A percentile compares a stretch with the other conserved stretches of the same genome.
These are phyloP conservation scores for Halocynthia aurantium DNA, from an alignment of 23 tunicate species.

Conservation along the genomic window DNA sequence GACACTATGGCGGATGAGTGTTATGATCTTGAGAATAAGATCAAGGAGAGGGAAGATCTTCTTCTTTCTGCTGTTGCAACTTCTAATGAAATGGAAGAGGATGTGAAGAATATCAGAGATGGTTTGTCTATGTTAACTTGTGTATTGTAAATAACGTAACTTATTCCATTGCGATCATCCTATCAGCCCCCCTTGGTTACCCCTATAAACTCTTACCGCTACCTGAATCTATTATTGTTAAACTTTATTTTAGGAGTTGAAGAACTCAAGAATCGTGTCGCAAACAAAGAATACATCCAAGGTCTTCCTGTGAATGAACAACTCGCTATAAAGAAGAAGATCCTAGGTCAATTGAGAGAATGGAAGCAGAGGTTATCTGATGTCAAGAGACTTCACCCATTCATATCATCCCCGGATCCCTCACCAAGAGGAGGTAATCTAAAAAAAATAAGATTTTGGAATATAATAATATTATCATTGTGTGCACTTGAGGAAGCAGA, in stretches of 20 bases:
- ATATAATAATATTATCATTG: no score
- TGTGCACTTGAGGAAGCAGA: no score
- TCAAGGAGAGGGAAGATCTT: constrained; percentile 34
- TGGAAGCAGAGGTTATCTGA: constrained; percentile 29
- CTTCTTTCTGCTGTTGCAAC: constrained; percentile 20
- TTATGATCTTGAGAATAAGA: constrained; percentile 27
- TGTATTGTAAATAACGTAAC: no score
- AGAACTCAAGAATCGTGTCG: neutral
- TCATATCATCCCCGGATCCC: constrained; percentile 34
- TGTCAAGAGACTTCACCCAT: constrained; percentile 40
- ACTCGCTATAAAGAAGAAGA: constrained; percentile 19
- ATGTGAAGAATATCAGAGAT: constrained; percentile 30
- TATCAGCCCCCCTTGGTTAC: no score
- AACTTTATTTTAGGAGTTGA: constrained; percentile 1
- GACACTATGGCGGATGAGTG: constrained; percentile 44
- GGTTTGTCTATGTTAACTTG: constrained; percentile 9
- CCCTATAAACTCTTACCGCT: no score
- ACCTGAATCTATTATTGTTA: no score
- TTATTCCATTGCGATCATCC: no score
- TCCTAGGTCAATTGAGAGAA: constrained; percentile 17
- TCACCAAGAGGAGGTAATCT: constrained; percentile 43
- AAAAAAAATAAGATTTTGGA: no score
- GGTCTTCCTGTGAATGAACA: constrained; percentile 20
- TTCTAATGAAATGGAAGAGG: constrained; percentile 62
- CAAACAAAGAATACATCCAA: neutral